These are phyloP conservation scores for Nyctibius bracteatus DNA, from an alignment of 2,113 vertebrate genomes.

Conservation along the genomic window DNA sequence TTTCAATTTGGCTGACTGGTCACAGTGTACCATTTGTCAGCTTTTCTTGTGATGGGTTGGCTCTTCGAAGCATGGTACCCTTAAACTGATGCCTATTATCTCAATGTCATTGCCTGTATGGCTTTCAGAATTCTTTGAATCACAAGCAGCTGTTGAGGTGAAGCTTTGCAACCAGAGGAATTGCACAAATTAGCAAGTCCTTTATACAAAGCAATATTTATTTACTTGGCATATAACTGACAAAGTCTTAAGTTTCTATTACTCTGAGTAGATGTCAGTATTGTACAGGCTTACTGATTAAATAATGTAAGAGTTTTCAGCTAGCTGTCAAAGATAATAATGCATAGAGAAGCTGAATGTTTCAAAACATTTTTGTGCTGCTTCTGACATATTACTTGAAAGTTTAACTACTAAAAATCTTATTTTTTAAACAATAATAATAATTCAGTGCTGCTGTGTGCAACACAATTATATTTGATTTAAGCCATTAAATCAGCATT, in stretches of 20 bases:
- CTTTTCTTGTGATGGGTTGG: conserved; percentile 47
- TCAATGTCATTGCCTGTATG: conserved; percentile 77
- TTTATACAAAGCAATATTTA: conserved; percentile 57
- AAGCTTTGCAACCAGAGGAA: conserved; percentile 57
- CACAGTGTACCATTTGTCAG: conserved; percentile 69
- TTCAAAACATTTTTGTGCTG: not conserved
- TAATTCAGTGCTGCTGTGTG: not conserved
- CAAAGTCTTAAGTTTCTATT: conserved; percentile 58
- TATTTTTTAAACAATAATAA: not conserved
- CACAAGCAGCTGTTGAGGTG: conserved; percentile 66
- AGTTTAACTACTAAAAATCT: not conserved
- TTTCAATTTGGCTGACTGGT: conserved; percentile 75
- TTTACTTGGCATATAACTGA: conserved; percentile 44
- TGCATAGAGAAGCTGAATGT: not conserved
- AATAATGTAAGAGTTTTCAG: conserved; percentile 43
- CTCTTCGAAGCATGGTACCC: conserved; percentile 78
- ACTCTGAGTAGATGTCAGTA: conserved; percentile 45
- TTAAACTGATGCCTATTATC: conserved; percentile 84
- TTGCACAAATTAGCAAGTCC: conserved; percentile 49
- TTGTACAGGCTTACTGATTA: conserved; percentile 48
- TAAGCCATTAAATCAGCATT: not conserved
- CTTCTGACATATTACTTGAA: not conserved
- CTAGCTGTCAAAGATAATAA: conserved; percentile 33
- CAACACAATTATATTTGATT: not conserved
- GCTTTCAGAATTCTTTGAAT: conserved; percentile 72